Conservation (phyloP, 2,888 invertebrate genomes). For the Cerceris rybyensis region DNA sequence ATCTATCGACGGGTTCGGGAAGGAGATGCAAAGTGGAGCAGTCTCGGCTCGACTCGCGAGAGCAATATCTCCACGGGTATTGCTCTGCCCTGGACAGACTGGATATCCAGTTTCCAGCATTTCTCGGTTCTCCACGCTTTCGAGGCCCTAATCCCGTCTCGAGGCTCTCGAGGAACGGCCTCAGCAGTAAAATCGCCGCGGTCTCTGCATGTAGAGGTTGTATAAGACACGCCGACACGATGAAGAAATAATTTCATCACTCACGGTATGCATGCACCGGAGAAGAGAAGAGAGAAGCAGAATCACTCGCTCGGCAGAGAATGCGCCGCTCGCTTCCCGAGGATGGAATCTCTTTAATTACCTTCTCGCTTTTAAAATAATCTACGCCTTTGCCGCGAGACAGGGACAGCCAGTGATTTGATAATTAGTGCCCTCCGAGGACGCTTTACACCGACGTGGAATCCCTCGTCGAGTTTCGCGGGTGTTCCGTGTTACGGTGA, state of each 20-base stretch:
- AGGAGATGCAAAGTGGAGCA: constrained; percentile 66
- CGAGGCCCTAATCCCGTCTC: constrained; percentile 63
- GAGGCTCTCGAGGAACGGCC: constrained; percentile 36
- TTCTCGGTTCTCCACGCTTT: constrained; percentile 68
- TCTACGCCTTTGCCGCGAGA: too few relatives aligned
- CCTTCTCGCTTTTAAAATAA: background rate
- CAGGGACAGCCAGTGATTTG: too few relatives aligned
- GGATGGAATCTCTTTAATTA: constrained; percentile 20
- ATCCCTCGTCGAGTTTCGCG: too few relatives aligned
- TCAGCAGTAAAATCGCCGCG: constrained; percentile 54
- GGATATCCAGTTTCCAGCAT: constrained; percentile 71
- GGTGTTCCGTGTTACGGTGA: too few relatives aligned
- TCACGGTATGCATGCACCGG: constrained; percentile 11
- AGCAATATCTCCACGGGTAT: constrained; percentile 66
- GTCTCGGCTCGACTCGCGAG: constrained; percentile 26
- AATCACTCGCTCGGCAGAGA: constrained; percentile 13
- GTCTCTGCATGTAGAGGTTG: background rate
- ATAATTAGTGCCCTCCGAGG: too few relatives aligned
- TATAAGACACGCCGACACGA: constrained; percentile 26
- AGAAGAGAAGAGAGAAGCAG: constrained; percentile 18
- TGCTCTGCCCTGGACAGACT: constrained; percentile 66
- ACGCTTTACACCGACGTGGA: too few relatives aligned
- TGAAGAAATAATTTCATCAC: constrained; percentile 59
- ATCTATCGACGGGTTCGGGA: constrained; percentile 45
- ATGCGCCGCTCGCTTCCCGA: background rate